Evolutionary conservation across 2,888 invertebrate genomes (phyloP).

Genomic region (Trissolcus japonicus): DNA sequence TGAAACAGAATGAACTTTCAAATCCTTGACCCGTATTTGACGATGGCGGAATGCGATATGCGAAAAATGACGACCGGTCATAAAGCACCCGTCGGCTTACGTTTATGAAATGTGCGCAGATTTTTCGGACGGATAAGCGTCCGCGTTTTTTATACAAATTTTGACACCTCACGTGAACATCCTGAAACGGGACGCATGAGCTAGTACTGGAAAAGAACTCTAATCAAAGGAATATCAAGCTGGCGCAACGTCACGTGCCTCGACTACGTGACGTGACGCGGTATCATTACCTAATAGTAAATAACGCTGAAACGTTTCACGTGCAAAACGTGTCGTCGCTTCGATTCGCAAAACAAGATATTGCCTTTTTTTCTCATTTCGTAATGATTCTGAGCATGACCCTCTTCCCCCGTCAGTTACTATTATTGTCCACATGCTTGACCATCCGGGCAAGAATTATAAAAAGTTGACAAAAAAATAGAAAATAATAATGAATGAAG

Average conservation of each 20-base stretch:
- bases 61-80: neutral
- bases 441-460: too few relatives aligned
- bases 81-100: neutral
- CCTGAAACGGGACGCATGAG: conserved; percentile 9
- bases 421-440: neutral
- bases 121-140: conserved; percentile 21
- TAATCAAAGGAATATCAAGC: conserved; percentile 54
- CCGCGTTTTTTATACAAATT: too few relatives aligned
- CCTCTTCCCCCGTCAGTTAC: conserved; percentile 7
- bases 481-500: too few relatives aligned
- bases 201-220: conserved; percentile 40
- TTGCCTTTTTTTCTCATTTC: conserved; percentile 39
- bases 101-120: conserved; percentile 4
- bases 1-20: conserved; percentile 6
- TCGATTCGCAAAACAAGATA: conserved; percentile 52
- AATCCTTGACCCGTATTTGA: conserved; percentile 24
- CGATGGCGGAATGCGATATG: conserved; percentile 5
- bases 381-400: conserved; percentile 32
- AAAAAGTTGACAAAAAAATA: too few relatives aligned
- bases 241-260: conserved; percentile 58
- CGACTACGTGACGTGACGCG: conserved; percentile 57
- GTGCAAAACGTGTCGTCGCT: conserved; percentile 55
- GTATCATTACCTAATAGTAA: conserved; percentile 59
- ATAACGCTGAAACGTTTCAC: conserved; percentile 57
- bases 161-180: conserved; percentile 20